Evolutionary conservation across 2,888 invertebrate genomes (phyloP).

Genomic region (Agrochola macilenta): DNA sequence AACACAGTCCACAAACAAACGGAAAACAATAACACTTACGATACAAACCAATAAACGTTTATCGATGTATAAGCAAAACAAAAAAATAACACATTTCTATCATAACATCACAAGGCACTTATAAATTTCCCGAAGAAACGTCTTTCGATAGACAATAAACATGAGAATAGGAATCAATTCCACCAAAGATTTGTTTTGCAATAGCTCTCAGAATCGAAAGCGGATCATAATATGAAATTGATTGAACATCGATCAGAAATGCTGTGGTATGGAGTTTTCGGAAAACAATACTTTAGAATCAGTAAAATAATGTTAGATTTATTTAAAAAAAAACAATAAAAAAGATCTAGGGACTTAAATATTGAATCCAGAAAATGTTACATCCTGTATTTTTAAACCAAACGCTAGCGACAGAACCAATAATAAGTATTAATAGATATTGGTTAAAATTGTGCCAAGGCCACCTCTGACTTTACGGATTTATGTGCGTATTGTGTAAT

Average conservation of each 20-base stretch:
- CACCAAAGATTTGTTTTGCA: slow-evolving; percentile 61
- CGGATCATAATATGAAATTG: slow-evolving; percentile 57
- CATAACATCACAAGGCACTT: slow-evolving; percentile 40
- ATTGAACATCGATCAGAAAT: slow-evolving; percentile 51
- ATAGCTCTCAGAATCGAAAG: slow-evolving; percentile 51
- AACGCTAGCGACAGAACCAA: not conserved
- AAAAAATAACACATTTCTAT: slow-evolving; percentile 23
- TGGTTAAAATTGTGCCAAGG: not conserved
- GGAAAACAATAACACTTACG: slow-evolving; percentile 19
- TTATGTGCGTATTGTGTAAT: no score
- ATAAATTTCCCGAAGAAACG: slow-evolving; percentile 41
- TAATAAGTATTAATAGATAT: no score
- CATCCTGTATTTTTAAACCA: not conserved
- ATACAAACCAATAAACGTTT: slow-evolving; percentile 41
- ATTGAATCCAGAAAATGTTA: not conserved
- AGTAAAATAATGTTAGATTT: slow-evolving; percentile 6
- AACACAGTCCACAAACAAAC: not conserved
- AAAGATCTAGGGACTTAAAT: not conserved
- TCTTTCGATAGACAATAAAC: slow-evolving; percentile 59
- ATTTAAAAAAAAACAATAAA: not conserved
- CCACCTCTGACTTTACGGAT: no score
- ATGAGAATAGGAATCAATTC: slow-evolving; percentile 61
- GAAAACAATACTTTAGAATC: slow-evolving; percentile 25
- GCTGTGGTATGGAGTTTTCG: not conserved
- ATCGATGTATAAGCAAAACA: not conserved